Percentiles rank a stretch among this genome's conserved stretches.
phyloP scores from a whole-genome alignment of 2,888 invertebrate species.

The Drepanosiphum platanoidis region DNA sequence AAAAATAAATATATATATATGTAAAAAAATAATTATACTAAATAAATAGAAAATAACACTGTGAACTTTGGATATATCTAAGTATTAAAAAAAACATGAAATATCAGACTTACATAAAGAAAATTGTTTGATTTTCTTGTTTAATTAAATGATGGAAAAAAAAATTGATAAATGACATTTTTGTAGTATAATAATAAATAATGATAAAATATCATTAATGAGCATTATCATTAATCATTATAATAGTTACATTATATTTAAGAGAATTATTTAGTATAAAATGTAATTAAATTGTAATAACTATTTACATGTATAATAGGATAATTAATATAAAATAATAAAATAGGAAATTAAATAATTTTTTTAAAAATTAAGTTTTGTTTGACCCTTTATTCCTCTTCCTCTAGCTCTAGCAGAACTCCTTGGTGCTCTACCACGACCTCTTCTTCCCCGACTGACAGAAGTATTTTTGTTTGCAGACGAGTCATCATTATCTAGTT shows the following conservation, averaged over 20 bases:
- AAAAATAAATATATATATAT: too few relatives aligned
- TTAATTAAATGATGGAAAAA: too few relatives aligned
- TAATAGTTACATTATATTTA: not conserved
- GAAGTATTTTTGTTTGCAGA: not conserved
- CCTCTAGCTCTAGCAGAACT: slow-evolving; percentile 5
- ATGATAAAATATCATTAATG: not conserved
- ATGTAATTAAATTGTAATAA: not conserved
- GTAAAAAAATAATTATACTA: too few relatives aligned
- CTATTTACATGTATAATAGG: not conserved
- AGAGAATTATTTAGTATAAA: not conserved
- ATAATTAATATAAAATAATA: not conserved
- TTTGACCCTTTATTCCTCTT: slow-evolving; percentile 40
- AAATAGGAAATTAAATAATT: not conserved
- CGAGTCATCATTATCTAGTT: not conserved
- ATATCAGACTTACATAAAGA: too few relatives aligned
- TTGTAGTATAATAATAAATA: too few relatives aligned
- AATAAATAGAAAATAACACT: too few relatives aligned
- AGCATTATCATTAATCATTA: not conserved
- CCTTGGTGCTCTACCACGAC: slow-evolving; percentile 42
- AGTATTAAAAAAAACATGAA: too few relatives aligned
- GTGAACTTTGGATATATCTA: too few relatives aligned
- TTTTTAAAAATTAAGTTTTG: slow-evolving; percentile 42
- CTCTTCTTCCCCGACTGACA: slow-evolving; percentile 44
- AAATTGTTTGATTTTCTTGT: too few relatives aligned
- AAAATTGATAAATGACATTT: too few relatives aligned